Conservation (phyloP, 92 coral and sea anemone species). For the Epizoanthus rinbou region DNA sequence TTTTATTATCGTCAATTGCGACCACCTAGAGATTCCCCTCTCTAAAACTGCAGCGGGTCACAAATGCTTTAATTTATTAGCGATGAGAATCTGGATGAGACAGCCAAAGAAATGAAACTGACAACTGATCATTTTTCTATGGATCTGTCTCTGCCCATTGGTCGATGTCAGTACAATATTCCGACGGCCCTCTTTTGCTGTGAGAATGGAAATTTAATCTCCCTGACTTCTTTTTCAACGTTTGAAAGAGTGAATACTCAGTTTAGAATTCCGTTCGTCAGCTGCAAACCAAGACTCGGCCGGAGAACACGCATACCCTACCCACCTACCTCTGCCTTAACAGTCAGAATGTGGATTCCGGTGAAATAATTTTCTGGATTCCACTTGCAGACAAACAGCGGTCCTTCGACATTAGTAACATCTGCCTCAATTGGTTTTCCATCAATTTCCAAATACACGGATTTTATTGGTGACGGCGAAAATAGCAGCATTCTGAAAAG, state of each 20-base stretch:
- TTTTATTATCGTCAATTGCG: too few relatives aligned
- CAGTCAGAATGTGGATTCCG: conserved; percentile 83
- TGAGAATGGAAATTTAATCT: too few relatives aligned
- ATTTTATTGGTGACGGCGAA: conserved; percentile 72
- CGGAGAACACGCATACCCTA: neutral
- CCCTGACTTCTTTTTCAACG: too few relatives aligned
- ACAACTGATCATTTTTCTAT: too few relatives aligned
- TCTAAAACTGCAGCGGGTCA: too few relatives aligned
- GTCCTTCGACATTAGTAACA: conserved; percentile 76
- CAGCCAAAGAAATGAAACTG: too few relatives aligned
- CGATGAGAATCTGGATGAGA: too few relatives aligned
- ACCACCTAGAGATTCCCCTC: too few relatives aligned
- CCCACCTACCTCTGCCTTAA: conserved; percentile 64
- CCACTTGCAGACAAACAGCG: conserved; percentile 86
- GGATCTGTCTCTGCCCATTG: too few relatives aligned
- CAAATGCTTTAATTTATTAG: too few relatives aligned
- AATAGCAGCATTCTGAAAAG: conserved; percentile 77
- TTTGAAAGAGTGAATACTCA: neutral
- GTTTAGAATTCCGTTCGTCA: neutral
- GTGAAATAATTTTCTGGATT: conserved; percentile 61
- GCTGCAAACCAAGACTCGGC: neutral
- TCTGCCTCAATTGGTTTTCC: conserved; percentile 55
- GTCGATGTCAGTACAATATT: too few relatives aligned
- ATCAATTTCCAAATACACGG: conserved; percentile 71
- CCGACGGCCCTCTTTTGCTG: too few relatives aligned